Evolutionary conservation across 2,113 vertebrate genomes (phyloP).

Genomic region (Thryonomys swinderianus): DNA sequence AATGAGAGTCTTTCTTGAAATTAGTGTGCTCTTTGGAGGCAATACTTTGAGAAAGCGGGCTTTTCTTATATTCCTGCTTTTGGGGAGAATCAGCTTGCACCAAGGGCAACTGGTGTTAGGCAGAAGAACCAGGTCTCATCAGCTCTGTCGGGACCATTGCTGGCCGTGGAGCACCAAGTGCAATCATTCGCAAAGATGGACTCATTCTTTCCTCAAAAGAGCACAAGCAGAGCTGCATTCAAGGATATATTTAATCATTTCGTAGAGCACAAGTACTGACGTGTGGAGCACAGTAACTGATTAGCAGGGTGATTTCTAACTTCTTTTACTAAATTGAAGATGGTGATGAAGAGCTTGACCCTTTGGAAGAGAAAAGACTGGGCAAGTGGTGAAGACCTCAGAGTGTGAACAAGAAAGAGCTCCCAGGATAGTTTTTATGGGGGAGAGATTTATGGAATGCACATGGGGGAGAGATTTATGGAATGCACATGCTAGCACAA

Average conservation of each 20-base stretch:
- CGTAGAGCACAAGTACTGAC: background rate
- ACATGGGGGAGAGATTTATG: background rate
- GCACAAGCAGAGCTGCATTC: background rate
- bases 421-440: background rate
- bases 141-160: background rate
- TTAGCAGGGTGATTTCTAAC: constrained; percentile 1
- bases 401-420: background rate
- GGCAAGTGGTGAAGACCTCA: background rate
- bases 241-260: background rate
- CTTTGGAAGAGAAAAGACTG: background rate
- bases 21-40: background rate
- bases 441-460: background rate
- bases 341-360: background rate
- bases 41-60: background rate
- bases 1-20: background rate
- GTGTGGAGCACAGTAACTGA: background rate
- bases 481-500: background rate
- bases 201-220: background rate
- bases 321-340: background rate
- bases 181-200: background rate
- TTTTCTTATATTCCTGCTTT: background rate
- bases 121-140: background rate
- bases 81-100: background rate
- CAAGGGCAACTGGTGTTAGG: background rate
- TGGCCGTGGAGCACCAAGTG: background rate